Percentiles rank a stretch among this genome's conserved stretches.
phyloP scores from a whole-genome alignment of 2,797 vertebrate genomes.

The Enteromius afrohamiltoni region DNA sequence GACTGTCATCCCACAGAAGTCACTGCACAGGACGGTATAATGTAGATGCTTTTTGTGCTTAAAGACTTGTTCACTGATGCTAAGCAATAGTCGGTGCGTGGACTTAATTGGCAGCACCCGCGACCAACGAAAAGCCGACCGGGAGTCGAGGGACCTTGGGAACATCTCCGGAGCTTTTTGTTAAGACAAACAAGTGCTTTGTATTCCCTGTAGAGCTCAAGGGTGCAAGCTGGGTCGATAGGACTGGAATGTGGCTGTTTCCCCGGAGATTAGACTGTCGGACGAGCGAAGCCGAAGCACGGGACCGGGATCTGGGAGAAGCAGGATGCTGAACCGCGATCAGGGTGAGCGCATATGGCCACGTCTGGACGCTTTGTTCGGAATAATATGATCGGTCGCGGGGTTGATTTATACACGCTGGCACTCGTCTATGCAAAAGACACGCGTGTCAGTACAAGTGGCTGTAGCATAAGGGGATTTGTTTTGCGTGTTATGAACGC shows the following conservation, averaged over 20 bases:
- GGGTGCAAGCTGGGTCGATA: conserved; percentile 2
- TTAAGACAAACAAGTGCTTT: conserved; percentile 28
- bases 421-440: not conserved
- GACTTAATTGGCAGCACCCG: conserved; percentile 16
- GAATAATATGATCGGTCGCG: not conserved
- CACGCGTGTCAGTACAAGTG: not conserved
- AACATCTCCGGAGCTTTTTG: conserved; percentile 11
- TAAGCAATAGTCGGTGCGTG: conserved; percentile 10
- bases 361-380: conserved; percentile 24
- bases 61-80: not conserved
- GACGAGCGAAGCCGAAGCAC: conserved; percentile 44
- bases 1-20: conserved; percentile 9
- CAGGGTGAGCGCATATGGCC: conserved; percentile 51
- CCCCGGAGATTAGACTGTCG: conserved; percentile 42
- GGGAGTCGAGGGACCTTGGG: conserved; percentile 16
- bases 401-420: not conserved
- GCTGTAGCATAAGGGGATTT: not conserved
- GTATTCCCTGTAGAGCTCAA: not conserved
- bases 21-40: not conserved
- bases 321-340: conserved; percentile 51
- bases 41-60: not conserved
- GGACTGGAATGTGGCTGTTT: conserved; percentile 33
- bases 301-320: conserved; percentile 46
- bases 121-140: conserved; percentile 27
- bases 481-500: conserved; percentile 8